phyloP scores from a whole-genome alignment of 2,888 invertebrate genomes.

The Phengaris arion region DNA sequence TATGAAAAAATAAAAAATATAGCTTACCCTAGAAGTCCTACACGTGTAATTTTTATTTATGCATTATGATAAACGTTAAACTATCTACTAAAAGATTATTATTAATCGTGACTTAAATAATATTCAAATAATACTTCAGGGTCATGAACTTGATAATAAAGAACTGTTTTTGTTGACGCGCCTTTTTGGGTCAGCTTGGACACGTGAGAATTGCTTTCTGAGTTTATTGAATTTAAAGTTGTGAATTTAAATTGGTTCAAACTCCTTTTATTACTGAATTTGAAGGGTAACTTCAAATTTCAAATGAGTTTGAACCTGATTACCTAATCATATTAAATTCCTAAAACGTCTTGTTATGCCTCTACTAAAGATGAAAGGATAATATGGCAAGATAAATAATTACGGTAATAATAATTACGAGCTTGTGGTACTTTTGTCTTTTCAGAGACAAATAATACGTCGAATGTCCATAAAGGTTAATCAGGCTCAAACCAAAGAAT shows the following conservation, averaged over 20 bases:
- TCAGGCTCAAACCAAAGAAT: no score
- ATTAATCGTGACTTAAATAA: background rate
- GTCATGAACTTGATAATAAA: slow-evolving; percentile 9
- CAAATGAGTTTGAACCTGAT: background rate
- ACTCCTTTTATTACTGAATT: no score
- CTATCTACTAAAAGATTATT: background rate
- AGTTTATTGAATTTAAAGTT: no score
- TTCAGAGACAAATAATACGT: no score
- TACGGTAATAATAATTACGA: no score
- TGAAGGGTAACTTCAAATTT: no score
- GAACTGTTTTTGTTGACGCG: background rate
- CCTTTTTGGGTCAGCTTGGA: background rate
- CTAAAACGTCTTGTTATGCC: no score
- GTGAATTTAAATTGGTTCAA: no score
- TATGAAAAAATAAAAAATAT: no score
- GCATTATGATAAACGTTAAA: background rate
- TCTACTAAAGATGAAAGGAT: background rate
- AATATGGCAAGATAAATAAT: background rate
- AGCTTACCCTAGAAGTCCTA: background rate
- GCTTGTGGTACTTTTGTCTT: no score
- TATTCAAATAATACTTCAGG: background rate
- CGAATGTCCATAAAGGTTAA: no score
- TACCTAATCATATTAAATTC: no score
- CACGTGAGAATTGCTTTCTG: background rate
- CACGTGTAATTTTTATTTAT: background rate